Evolutionary conservation across 2,113 vertebrate genomes (phyloP).

Genomic region (Aplodontia rufa): DNA sequence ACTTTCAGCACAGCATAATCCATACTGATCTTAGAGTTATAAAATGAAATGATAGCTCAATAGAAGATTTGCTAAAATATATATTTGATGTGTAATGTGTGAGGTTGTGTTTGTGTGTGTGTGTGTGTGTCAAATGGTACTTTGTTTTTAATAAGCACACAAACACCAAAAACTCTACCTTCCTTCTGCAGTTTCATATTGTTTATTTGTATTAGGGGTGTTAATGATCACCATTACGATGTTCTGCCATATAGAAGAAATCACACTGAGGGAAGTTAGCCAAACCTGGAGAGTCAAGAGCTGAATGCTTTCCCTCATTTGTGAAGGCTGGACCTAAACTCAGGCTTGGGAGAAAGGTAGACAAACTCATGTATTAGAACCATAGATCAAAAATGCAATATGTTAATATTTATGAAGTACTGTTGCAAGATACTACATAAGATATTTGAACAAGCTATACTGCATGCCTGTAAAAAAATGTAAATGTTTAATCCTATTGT

Average conservation of each 20-base stretch:
- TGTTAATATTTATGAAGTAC: no score
- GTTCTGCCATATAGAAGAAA: not conserved
- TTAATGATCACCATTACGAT: not conserved
- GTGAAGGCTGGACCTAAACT: no score
- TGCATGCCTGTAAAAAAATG: no score
- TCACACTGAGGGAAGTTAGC: no score
- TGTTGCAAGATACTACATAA: no score
- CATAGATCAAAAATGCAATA: no score
- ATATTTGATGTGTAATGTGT: not conserved
- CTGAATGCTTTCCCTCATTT: no score
- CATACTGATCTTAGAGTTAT: not conserved
- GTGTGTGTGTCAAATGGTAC: not conserved
- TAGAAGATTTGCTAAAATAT: not conserved
- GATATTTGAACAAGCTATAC: no score
- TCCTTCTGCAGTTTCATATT: not conserved
- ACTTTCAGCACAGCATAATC: not conserved
- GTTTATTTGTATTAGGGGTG: not conserved
- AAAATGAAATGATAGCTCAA: not conserved
- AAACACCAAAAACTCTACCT: not conserved
- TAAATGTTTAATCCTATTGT: no score
- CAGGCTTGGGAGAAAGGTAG: no score
- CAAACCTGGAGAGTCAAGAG: no score
- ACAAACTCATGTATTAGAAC: no score
- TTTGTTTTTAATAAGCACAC: slow-evolving; percentile 2
- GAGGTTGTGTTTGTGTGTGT: not conserved